Percentiles rank a stretch among this genome's conserved stretches.
Evolutionary conservation across 2,113 vertebrate genomes (phyloP).

Genomic region (Crotalus tigris): DNA sequence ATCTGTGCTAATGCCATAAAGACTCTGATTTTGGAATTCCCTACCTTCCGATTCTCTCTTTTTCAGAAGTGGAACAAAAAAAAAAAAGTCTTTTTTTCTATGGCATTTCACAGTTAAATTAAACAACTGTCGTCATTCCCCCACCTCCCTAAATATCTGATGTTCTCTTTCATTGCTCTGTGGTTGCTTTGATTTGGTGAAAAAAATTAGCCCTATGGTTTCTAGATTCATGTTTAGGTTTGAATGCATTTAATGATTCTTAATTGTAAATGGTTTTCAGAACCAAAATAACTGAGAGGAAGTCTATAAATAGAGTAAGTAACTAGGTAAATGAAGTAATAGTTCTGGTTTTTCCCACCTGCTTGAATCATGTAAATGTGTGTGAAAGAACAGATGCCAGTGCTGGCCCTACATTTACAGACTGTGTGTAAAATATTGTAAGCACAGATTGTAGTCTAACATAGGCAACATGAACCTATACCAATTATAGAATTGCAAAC

Average conservation of each 20-base stretch:
- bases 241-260: background rate
- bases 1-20: background rate
- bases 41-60: background rate
- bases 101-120: background rate
- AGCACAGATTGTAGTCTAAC: slow-evolving; percentile 8
- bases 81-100: background rate
- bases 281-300: background rate
- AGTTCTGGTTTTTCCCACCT: background rate
- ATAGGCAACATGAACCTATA: background rate
- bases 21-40: background rate
- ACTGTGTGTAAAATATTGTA: background rate
- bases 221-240: background rate
- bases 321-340: background rate
- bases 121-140: background rate
- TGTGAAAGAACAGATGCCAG: background rate
- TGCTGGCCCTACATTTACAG: background rate
- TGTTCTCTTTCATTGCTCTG: background rate
- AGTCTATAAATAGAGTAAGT: slow-evolving; percentile 2
- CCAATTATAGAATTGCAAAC: slow-evolving; percentile 8
- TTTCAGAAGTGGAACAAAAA: background rate
- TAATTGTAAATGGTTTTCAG: background rate
- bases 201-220: background rate
- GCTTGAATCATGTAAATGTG: background rate
- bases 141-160: background rate
- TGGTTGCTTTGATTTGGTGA: background rate